Conservation (phyloP, 2,888 invertebrate species). For the Dicyrtomina minuta region DNA sequence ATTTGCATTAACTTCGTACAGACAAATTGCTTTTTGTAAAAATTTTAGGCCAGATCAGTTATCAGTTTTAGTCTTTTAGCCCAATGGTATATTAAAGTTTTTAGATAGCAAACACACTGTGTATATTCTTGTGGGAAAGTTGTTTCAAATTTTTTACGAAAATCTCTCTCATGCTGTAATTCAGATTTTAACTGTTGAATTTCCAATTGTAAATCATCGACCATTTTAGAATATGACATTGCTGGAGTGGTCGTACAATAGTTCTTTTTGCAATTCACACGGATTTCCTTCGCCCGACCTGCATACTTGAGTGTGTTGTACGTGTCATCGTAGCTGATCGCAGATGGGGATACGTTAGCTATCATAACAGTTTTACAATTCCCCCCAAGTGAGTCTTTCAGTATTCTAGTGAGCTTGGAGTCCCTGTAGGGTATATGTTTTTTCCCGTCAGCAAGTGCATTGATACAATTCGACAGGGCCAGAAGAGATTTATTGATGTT, state of each 20-base stretch:
- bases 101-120: too few relatives aligned
- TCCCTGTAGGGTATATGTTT: conserved; percentile 76
- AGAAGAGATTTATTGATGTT: conserved; percentile 89
- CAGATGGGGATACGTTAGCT: conserved; percentile 81
- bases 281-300: conserved; percentile 76
- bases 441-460: conserved; percentile 79
- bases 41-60: too few relatives aligned
- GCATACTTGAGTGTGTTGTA: conserved; percentile 90
- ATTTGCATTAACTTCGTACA: too few relatives aligned
- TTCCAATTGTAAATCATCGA: conserved; percentile 31
- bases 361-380: conserved; percentile 94
- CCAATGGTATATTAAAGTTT: too few relatives aligned
- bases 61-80: too few relatives aligned
- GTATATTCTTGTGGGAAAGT: not conserved
- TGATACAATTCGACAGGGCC: conserved; percentile 79
- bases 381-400: conserved; percentile 90
- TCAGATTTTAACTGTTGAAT: conserved; percentile 20
- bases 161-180: conserved; percentile 19
- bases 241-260: conserved; percentile 10
- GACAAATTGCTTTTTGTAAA: too few relatives aligned
- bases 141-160: not conserved
- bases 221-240: conserved; percentile 23
- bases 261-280: conserved; percentile 26
- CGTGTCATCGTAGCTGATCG: conserved; percentile 81
- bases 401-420: conserved; percentile 82